Percentiles rank a stretch among this genome's conserved stretches.
These are phyloP conservation scores for Meloe dianella DNA, from an alignment of 2,888 invertebrate genomes.

Conservation along the genomic window DNA sequence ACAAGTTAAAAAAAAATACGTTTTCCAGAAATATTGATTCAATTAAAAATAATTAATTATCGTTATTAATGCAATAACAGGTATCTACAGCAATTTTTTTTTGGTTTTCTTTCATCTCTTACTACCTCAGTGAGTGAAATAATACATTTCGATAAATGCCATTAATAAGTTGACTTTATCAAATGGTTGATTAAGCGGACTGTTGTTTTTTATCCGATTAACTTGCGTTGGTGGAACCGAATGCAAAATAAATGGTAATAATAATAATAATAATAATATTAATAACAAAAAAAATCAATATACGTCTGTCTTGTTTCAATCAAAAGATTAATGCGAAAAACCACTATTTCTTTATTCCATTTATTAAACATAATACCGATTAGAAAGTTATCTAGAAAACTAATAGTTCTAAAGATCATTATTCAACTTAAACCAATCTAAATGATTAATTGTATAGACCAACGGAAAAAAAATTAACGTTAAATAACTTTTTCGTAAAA, in stretches of 20 bases:
- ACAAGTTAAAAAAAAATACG: neutral
- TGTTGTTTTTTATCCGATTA: neutral
- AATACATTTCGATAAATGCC: neutral
- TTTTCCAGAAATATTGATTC: neutral
- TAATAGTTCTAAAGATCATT: neutral
- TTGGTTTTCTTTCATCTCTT: no score
- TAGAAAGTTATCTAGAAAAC: conserved; percentile 8
- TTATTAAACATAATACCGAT: conserved; percentile 26
- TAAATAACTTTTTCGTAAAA: neutral
- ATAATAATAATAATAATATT: no score
- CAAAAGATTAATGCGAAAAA: conserved; percentile 7
- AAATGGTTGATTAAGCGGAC: neutral
- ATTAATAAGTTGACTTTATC: conserved; percentile 3
- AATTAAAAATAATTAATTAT: conserved; percentile 1
- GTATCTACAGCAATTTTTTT: neutral
- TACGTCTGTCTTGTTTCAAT: neutral
- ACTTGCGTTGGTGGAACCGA: neutral
- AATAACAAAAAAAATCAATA: neutral
- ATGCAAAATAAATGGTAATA: neutral
- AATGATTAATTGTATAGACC: conserved; percentile 7
- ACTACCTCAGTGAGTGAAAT: no score
- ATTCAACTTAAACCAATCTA: neutral
- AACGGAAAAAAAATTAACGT: neutral
- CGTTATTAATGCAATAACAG: neutral
- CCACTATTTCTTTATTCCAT: conserved; percentile 6